phyloP scores from a whole-genome alignment of 2,797 vertebrate species.

The Paratrypauchen microcephalus region DNA sequence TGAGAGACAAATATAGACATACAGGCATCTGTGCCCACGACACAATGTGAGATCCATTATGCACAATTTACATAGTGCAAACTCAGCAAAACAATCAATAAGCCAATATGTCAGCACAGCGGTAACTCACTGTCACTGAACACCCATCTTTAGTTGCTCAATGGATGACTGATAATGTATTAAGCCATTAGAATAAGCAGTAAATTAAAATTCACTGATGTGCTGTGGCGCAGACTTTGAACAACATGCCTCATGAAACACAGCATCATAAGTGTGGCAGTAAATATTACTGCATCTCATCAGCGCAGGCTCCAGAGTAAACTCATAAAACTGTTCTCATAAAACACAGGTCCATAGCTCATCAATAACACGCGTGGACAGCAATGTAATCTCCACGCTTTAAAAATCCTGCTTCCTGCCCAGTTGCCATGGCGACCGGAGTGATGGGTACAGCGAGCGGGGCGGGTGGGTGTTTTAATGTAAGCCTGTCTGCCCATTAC shows the following conservation, averaged over 20 bases:
- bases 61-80: neutral
- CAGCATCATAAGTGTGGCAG: neutral
- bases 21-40: neutral
- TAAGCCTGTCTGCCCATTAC: constrained; percentile 63
- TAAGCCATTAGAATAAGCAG: constrained; percentile 12
- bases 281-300: constrained; percentile 19
- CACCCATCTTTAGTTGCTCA: neutral
- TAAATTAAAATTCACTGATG: constrained; percentile 1
- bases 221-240: constrained; percentile 12
- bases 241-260: constrained; percentile 14
- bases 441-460: constrained; percentile 41
- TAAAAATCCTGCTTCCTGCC: constrained; percentile 49
- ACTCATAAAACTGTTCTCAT: constrained; percentile 16
- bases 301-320: constrained; percentile 10
- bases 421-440: constrained; percentile 76
- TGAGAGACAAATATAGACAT: constrained; percentile 2
- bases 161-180: neutral
- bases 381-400: constrained; percentile 42
- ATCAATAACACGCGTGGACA: constrained; percentile 41
- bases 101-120: constrained; percentile 7
- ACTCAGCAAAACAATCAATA: constrained; percentile 29
- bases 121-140: constrained; percentile 5
- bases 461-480: constrained; percentile 61
- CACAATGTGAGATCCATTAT: constrained; percentile 2
- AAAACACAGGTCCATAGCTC: constrained; percentile 16